phyloP scores from a whole-genome alignment of 1,140 invertebrate genomes.

The Pantala flavescens region DNA sequence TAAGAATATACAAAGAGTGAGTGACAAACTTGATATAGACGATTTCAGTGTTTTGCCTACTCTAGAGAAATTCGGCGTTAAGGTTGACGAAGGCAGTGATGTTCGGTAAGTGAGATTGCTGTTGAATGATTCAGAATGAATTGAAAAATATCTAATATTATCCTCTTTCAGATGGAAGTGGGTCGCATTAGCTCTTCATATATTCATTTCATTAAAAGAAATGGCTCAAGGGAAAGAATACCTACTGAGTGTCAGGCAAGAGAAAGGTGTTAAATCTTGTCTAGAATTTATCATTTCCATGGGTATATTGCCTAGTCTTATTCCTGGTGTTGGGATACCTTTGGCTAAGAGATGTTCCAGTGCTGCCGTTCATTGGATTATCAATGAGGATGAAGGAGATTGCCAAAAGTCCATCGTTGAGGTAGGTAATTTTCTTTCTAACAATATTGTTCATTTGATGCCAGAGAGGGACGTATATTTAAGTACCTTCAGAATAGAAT shows the following conservation, averaged over 20 bases:
- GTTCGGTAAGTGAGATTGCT: too few species aligned
- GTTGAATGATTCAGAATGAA: too few species aligned
- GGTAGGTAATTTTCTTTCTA: background rate
- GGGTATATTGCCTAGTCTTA: conserved; percentile 51
- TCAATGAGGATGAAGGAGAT: background rate
- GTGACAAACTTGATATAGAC: too few species aligned
- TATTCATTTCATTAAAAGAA: conserved; percentile 20
- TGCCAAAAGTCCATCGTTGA: background rate
- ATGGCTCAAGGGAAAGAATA: conserved; percentile 13
- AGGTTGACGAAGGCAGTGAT: too few species aligned
- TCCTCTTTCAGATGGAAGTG: conserved; percentile 21
- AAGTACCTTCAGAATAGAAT: too few species aligned
- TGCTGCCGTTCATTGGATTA: conserved; percentile 8
- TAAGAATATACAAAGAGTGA: too few species aligned
- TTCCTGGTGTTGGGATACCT: conserved; percentile 51
- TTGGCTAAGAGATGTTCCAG: conserved; percentile 34
- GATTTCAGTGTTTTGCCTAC: too few species aligned
- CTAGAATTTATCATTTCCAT: conserved; percentile 49
- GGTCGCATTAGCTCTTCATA: conserved; percentile 19
- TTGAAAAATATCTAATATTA: too few species aligned
- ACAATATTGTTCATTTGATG: background rate
- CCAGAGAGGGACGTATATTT: too few species aligned
- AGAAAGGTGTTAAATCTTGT: conserved; percentile 31
- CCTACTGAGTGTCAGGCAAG: conserved; percentile 33
- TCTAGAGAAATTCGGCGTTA: too few species aligned